Base-by-base conservation (phyloP, 1,140 invertebrate species). In the Apolygus lucorum region DNA sequence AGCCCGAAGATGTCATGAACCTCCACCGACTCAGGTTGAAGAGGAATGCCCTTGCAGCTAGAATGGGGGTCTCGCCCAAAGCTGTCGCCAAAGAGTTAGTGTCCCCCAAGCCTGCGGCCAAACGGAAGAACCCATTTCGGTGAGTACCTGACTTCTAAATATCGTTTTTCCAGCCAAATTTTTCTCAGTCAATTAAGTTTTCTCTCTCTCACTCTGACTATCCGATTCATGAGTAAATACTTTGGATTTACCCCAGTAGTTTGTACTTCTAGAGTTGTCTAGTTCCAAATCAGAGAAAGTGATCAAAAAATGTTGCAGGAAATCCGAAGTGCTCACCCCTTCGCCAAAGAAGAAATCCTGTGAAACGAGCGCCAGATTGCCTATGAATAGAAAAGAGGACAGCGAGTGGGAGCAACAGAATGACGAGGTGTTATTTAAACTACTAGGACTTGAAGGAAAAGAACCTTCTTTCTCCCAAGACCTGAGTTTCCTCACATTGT, bases 31-130 rank as follows among this genome's bases (percentile, higher is more conserved):
- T 89, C 63, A 88, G 88, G 76, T 78, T 83, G 72, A 85, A 84
- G 76, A 89, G 90, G 78, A 83, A 83, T 77, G 86, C 87, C 17
- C 79, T 90, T 59, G 85, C 89, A 78, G 85, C 85, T 71, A 79
- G 84, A 68, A 82, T 89, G 69, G 81, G 69, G 26, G 70, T 49
- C 62, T 59, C 52, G 28, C 28, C 63, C 13, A 52, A 74, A 70
- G 13, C 67, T 62, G 68, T 52, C 52, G n/a, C 34, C 59, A 72
- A 67, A 52, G 24, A 59, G 22, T 4, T 4, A 17, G 54, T 63
- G 26, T 2, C 71, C 59, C 28, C 63, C 70, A 21, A 70, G n/a
- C 21, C 26, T 28, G 69, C 27, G 65, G 27, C 69, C 29, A 73
- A 74, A 63, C 71, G 71, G 64, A 69, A 84, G 78, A 92, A 91